These are phyloP conservation scores for Panthera tigris DNA, from an alignment of 2,113 vertebrate species.

Conservation along the genomic window DNA sequence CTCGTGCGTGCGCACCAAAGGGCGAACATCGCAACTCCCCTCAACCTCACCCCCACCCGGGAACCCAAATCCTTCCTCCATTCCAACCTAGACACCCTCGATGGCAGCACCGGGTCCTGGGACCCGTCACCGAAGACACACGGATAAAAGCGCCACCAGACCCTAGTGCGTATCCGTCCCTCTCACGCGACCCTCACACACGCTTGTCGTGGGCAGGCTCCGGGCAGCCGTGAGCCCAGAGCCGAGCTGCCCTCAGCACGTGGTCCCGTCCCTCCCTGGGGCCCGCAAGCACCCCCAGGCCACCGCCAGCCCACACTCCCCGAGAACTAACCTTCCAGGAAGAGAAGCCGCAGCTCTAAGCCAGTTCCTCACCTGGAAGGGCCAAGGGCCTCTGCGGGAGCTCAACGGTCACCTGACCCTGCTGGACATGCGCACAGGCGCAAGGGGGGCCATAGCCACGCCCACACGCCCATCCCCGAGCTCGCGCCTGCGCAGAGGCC, in stretches of 20 bases:
- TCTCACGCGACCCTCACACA: not conserved
- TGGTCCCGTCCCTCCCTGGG: not conserved
- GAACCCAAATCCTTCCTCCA: not conserved
- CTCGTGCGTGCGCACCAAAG: not conserved
- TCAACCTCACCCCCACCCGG: not conserved
- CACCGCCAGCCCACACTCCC: not conserved
- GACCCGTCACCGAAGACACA: not conserved
- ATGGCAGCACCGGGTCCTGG: not conserved
- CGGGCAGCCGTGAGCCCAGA: not conserved
- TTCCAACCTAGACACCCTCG: not conserved
- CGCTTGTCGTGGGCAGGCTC: not conserved
- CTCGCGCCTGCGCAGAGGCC: not conserved
- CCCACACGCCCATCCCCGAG: not conserved
- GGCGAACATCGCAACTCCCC: not conserved
- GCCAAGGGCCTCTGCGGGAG: accelerated
- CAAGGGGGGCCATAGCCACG: not conserved
- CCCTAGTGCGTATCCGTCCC: not conserved
- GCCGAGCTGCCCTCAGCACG: not conserved
- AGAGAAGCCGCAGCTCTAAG: accelerated
- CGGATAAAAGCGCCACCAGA: not conserved
- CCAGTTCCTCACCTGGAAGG: accelerated
- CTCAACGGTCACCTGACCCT: not conserved
- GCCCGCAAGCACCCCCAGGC: not conserved
- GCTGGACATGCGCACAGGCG: not conserved
- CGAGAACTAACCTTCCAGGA: not conserved